Evolutionary conservation across 92 coral and sea anemone species (phyloP).

Genomic region (Paramuricea clavata): DNA sequence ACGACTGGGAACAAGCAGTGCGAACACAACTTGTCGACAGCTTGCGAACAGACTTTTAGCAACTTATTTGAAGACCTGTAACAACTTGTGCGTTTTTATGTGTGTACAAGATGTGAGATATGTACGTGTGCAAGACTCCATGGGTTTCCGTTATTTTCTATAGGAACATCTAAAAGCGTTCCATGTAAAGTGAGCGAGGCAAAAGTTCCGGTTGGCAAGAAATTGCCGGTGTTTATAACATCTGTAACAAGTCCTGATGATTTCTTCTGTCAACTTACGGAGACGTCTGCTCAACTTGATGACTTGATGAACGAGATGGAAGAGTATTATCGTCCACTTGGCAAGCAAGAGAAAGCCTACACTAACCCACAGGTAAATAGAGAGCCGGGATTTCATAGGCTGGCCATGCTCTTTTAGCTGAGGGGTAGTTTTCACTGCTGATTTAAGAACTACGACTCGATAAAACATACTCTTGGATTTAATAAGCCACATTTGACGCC

Average conservation of each 20-base stretch:
- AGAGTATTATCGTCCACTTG: constrained; percentile 70
- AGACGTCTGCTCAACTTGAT: constrained; percentile 53
- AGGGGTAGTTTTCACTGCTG: no score
- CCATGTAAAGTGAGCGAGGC: not conserved
- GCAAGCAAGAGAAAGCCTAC: constrained; percentile 50
- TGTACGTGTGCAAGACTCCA: not conserved
- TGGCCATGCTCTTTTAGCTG: no score
- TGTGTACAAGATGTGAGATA: no score
- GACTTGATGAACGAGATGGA: constrained; percentile 74
- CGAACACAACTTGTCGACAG: no score
- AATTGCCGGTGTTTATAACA: constrained; percentile 50
- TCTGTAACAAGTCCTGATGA: constrained; percentile 43
- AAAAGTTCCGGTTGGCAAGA: constrained; percentile 1
- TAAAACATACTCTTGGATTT: no score
- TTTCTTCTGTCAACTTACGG: constrained; percentile 65
- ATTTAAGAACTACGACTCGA: no score
- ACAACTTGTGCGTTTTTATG: no score
- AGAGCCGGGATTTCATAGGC: no score
- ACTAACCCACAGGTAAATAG: constrained; percentile 50
- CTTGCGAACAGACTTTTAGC: no score
- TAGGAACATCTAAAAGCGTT: not conserved
- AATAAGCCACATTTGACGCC: no score
- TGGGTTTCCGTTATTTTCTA: not conserved
- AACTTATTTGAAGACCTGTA: no score
- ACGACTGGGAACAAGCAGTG: no score